A percentile compares a stretch with the other conserved stretches of the same genome.
Evolutionary conservation across 2,113 vertebrate genomes (phyloP).

Genomic region (Ochotona curzoniae): DNA sequence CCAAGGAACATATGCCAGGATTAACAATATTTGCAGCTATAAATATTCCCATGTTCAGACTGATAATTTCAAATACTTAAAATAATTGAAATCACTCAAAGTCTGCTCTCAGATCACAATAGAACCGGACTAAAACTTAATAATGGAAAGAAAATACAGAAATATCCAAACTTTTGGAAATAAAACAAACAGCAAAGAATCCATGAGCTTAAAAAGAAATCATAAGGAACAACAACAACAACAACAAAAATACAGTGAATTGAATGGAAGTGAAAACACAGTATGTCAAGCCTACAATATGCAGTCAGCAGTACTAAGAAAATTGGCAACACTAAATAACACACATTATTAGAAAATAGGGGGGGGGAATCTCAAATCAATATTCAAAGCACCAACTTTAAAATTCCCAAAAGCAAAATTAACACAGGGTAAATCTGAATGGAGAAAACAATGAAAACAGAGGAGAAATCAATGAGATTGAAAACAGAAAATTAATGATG

Average conservation of each 20-base stretch:
- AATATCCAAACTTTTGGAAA: not conserved
- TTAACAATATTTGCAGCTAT: not conserved
- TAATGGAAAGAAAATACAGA: not conserved
- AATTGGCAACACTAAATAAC: not conserved
- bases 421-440: not conserved
- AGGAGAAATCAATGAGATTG: not conserved
- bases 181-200: not conserved
- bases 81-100: slow-evolving; percentile 22
- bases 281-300: not conserved
- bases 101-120: not conserved
- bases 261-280: not conserved
- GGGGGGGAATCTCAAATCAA: not conserved
- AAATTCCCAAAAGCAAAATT: slow-evolving; percentile 23
- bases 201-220: not conserved
- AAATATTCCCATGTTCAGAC: not conserved
- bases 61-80: not conserved
- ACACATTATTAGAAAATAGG: not conserved
- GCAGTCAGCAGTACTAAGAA: not conserved
- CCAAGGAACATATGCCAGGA: not conserved
- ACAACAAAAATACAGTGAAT: not conserved
- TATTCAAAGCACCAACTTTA: slow-evolving; percentile 2
- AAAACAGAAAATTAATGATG: slow-evolving; percentile 51
- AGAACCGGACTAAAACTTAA: not conserved
- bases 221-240: not conserved
- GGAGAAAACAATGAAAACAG: not conserved